Percentiles rank a stretch among this genome's conserved stretches.
Evolutionary conservation across 1,140 invertebrate species (phyloP).

Genomic region (Pogonognathellus flavescens): DNA sequence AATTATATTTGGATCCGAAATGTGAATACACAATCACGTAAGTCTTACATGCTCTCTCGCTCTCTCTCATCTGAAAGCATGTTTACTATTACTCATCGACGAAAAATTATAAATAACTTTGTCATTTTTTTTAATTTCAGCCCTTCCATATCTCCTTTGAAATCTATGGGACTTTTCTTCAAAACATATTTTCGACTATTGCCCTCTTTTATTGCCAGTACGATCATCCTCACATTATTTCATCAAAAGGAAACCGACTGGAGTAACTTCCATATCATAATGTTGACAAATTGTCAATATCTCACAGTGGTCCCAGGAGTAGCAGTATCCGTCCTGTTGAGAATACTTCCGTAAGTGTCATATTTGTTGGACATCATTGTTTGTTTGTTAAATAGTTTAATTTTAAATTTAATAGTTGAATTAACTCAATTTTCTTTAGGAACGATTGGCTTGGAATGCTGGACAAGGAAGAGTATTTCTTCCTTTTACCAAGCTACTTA

Average conservation of each 20-base stretch:
- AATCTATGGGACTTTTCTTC: slow-evolving; percentile 62
- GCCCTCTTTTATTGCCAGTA: slow-evolving; percentile 61
- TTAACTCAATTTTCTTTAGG: slow-evolving; percentile 29
- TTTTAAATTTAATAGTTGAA: not conserved
- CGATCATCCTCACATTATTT: slow-evolving; percentile 50
- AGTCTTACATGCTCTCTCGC: not conserved
- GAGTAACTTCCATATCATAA: slow-evolving; percentile 62
- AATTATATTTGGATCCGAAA: slow-evolving; percentile 57
- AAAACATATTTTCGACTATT: slow-evolving; percentile 53
- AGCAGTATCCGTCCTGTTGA: slow-evolving; percentile 31
- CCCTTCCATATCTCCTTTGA: slow-evolving; percentile 31
- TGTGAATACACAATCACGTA: slow-evolving; percentile 52
- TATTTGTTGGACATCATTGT: not conserved
- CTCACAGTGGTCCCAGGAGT: slow-evolving; percentile 61
- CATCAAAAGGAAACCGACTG: slow-evolving; percentile 50
- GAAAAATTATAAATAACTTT: not conserved
- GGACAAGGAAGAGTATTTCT: slow-evolving; percentile 42
- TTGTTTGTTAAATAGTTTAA: not conserved
- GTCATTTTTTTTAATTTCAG: slow-evolving; percentile 5
- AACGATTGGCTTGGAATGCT: slow-evolving; percentile 55
- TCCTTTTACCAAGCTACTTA: slow-evolving; percentile 56
- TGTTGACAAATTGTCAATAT: slow-evolving; percentile 59
- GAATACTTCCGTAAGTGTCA: slow-evolving; percentile 57
- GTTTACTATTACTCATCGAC: no score
- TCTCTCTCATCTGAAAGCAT: not conserved